Evolutionary conservation across 2,888 invertebrate genomes (phyloP), one percentile per base, ranked within the genome.

Genomic region (Abscondita cerata): DNA sequence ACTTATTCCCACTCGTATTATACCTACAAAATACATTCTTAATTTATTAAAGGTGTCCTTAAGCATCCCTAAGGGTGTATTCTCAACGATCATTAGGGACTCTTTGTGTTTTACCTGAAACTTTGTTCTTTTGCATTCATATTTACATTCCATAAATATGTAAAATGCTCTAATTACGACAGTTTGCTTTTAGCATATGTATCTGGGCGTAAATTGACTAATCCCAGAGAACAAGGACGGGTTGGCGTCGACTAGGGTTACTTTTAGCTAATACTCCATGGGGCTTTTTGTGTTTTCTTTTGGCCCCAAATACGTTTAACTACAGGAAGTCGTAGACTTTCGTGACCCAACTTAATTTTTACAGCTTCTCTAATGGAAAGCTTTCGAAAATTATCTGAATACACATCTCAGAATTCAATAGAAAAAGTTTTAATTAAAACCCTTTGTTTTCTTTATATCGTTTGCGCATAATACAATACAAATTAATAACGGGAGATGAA

Each of bases 181-280:
- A n/a, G n/a, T n/a, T n/a, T 9, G 16, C 5, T 40, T 19, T 18
- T 44, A 44, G 11, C 36, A 2, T 25, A 6, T 25, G 6, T 25
- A 25, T 36, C 11, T 19, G n/a, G n/a, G 44, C 19, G 2, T 44
- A 19, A 44, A 44, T 9, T 19, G 44, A 44, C 19, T 18, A 44
- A 44, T 19, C 44, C 44, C 44, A 5, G 44, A 19, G 44, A 44
- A 16, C 18, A 13, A 44, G 18, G 18, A 18, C 11, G 18, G n/a
- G n/a, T 19, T 44, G 44, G 18, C 44, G 44, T 44, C 44, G 44
- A 44, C 44, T 18, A 44, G 44, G 44, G 44, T 18, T 13, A 40
- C 40, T 40, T 40, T 40, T 40, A 40, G 13, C 18, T 44, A 44
- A 44, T 18, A 18, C 19, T 18, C 44, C 44, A 18, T 18, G 44